Base-by-base conservation (phyloP, 2,888 invertebrate species). In the Nebria salina region DNA sequence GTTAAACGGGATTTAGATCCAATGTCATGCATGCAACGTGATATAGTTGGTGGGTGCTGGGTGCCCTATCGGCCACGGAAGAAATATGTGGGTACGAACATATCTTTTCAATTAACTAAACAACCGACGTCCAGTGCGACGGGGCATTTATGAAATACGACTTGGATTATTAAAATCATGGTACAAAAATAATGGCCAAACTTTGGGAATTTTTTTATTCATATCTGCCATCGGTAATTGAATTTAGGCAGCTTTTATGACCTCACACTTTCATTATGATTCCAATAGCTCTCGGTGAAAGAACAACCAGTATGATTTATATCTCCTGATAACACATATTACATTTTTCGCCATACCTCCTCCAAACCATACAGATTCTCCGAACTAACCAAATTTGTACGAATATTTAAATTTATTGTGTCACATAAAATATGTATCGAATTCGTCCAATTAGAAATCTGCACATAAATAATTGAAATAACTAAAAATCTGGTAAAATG, bases 61-160 rank as follows among this genome's bases (percentile, higher is more conserved):
- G 73, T 73, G 41, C 43, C 65, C 65, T 78, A 73, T 78, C 72
- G 64, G 26, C 72, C 8, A 34, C 20, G n/a, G 75, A 70, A 80
- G 76, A 76, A 76, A 42, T 68, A 76, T 68, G 43, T 66, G 75
- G 26, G 34, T 75, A 43, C 54, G 64, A 75, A 75, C 75, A 75
- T 43, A 75, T 80, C 75, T 80, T 80, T 80, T 80, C 80, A 80
- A 80, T 80, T 80, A 80, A 80, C 80, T 75, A 80, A 80, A 64
- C 80, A 75, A 68, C 65, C 75, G 75, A 75, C 70, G 75, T 75
- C 74, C 25, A 11, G n/a, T 43, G 79, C 72, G 66, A 73, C 43
- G 20, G 75, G 75, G n/a, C n/a, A 15, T 43, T 70, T 66, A 80
- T 80, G 80, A 80, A 75, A 26, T 75, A 80, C 70, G 80, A 68